phyloP scores from a whole-genome alignment of 1,140 invertebrate species.

The Aphidius ervi region DNA sequence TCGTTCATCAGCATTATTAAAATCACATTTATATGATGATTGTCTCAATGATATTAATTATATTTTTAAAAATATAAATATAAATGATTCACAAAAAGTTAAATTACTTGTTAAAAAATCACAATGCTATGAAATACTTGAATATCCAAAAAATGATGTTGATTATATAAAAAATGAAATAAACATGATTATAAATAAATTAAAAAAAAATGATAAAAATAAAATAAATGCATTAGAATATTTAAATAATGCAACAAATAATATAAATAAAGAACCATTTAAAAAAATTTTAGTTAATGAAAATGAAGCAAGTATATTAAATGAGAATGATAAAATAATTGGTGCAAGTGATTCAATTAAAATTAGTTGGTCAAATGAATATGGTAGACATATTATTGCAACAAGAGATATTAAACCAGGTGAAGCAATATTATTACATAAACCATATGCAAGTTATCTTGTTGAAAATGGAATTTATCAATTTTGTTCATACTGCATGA shows the following conservation, averaged over 20 bases:
- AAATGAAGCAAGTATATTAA: background rate
- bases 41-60: slow-evolving; percentile 1
- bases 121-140: too few species aligned
- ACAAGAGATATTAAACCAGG: slow-evolving; percentile 65
- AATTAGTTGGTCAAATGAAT: slow-evolving; percentile 55
- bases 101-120: background rate
- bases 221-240: background rate
- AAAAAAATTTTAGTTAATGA: background rate
- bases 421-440: slow-evolving; percentile 75
- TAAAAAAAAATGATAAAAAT: background rate
- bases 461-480: slow-evolving; percentile 56
- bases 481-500: slow-evolving; percentile 74
- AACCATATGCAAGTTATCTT: slow-evolving; percentile 68
- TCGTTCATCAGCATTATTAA: background rate
- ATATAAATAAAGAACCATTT: background rate
- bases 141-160: too few species aligned
- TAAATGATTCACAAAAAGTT: background rate
- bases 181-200: background rate
- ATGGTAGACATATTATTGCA: slow-evolving; percentile 65
- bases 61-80: background rate
- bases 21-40: slow-evolving; percentile 4
- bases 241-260: background rate
- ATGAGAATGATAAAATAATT: slow-evolving; percentile 38
- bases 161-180: background rate
- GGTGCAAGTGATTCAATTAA: slow-evolving; percentile 59